Conservation (phyloP, 2,797 vertebrate species). For the Monodelphis domestica region DNA sequence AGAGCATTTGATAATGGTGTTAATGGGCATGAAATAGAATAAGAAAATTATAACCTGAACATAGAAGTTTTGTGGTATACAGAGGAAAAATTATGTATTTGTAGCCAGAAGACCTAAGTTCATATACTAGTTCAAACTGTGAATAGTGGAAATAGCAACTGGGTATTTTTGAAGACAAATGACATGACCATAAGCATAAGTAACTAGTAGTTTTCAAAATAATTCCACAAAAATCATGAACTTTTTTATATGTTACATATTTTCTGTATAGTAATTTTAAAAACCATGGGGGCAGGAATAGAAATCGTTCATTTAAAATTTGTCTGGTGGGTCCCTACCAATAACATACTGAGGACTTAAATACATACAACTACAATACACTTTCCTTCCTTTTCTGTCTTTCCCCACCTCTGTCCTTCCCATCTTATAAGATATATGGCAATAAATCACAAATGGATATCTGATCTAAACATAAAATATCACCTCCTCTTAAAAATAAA, state of each 20-base stretch:
- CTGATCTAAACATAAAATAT: too few relatives aligned
- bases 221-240: neutral
- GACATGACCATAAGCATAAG: neutral
- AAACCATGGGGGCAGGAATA: constrained; percentile 32
- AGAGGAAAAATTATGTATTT: neutral
- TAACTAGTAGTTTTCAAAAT: neutral
- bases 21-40: constrained; percentile 6
- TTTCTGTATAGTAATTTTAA: too few relatives aligned
- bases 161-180: neutral
- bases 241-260: neutral
- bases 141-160: neutral
- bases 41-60: constrained; percentile 33
- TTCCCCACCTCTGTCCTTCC: neutral
- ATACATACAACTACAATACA: neutral
- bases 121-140: neutral
- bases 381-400: neutral
- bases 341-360: neutral
- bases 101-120: neutral
- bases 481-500: too few relatives aligned
- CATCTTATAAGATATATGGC: neutral
- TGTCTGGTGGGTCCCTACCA: neutral
- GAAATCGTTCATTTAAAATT: neutral
- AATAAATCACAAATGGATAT: too few relatives aligned
- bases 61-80: neutral
- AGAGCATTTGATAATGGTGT: neutral